A percentile compares a stretch with the other conserved stretches of the same genome.
These are phyloP conservation scores for Sipha flava DNA, from an alignment of 1,140 invertebrate genomes.

Conservation along the genomic window DNA sequence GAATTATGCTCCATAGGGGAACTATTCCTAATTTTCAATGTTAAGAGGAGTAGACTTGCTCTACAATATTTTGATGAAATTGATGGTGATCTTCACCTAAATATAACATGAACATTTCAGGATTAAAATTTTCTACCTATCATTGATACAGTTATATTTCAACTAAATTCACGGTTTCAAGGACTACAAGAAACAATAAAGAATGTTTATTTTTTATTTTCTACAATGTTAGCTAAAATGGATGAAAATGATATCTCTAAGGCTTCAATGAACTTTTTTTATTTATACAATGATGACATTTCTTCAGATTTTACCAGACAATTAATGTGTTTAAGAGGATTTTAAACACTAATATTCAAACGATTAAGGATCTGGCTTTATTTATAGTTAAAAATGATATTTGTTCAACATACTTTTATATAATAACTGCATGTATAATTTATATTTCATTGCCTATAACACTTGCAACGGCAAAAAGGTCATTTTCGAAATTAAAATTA, in stretches of 20 bases:
- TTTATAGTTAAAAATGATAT: too few species aligned
- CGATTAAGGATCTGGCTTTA: too few species aligned
- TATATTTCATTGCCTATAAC: constrained; percentile 18
- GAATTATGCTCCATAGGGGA: background rate
- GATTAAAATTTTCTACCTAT: background rate
- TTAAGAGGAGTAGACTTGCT: background rate
- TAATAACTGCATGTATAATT: background rate
- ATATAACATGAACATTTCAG: background rate
- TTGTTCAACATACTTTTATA: background rate
- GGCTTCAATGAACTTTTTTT: background rate
- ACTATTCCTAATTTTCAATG: background rate
- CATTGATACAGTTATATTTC: background rate
- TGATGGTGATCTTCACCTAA: background rate
- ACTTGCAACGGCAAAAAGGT: background rate
- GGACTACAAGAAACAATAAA: background rate
- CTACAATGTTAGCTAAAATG: background rate
- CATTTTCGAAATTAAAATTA: constrained; percentile 28
- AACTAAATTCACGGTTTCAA: background rate
- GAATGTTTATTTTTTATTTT: background rate
- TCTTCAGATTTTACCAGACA: background rate
- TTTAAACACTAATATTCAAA: background rate
- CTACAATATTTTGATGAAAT: background rate
- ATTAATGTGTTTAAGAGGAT: background rate
- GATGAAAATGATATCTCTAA: background rate
- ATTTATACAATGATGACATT: background rate